phyloP scores from a whole-genome alignment of 2,797 vertebrate species.

The Alectoris magna region DNA sequence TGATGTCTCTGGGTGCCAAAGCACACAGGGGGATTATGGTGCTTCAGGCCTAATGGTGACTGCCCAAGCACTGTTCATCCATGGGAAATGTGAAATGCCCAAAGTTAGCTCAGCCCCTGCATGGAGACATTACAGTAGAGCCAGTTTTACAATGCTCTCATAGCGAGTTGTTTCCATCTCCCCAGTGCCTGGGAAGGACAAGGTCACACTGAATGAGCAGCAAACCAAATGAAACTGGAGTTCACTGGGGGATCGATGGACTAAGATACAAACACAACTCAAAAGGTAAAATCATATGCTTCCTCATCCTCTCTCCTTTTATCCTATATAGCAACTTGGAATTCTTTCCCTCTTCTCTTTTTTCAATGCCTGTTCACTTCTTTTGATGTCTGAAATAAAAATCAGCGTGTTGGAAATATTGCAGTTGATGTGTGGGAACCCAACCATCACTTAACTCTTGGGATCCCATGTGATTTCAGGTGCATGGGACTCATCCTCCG shows the following conservation, averaged over 20 bases:
- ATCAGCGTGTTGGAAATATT: constrained; percentile 25
- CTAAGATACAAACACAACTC: background rate
- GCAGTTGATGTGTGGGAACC: background rate
- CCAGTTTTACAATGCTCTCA: background rate
- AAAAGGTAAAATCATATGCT: background rate
- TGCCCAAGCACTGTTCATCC: background rate
- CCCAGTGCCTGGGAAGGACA: background rate
- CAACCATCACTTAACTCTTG: background rate
- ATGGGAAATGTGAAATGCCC: background rate
- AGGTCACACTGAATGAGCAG: background rate
- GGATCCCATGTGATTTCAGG: constrained; percentile 19
- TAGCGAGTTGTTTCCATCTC: background rate
- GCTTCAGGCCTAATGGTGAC: background rate
- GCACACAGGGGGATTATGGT: background rate
- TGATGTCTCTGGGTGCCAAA: background rate
- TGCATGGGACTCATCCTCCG: background rate
- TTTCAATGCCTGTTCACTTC: constrained; percentile 2
- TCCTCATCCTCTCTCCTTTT: background rate
- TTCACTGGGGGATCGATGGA: background rate
- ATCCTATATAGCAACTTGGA: constrained; percentile 10
- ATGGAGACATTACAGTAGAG: background rate
- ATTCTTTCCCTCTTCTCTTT: background rate
- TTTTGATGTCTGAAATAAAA: constrained; percentile 61
- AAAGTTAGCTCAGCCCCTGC: background rate
- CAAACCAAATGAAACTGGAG: background rate